These are phyloP conservation scores for Scaptomyza caliginosa DNA, from an alignment of 2,888 invertebrate genomes.

Conservation along the genomic window DNA sequence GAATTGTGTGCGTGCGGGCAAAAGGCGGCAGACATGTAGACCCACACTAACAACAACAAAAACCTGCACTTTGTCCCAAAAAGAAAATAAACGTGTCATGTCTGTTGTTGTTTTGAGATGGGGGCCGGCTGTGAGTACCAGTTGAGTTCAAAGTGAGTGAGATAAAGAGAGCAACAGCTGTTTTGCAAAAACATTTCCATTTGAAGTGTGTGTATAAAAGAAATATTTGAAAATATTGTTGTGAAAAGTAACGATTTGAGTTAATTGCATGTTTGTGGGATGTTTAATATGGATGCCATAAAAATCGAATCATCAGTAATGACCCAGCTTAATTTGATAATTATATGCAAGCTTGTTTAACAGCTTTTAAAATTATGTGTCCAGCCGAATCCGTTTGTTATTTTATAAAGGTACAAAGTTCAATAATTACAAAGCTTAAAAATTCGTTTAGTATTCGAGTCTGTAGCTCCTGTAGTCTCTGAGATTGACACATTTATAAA, in stretches of 20 bases:
- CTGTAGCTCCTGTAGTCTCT: not conserved
- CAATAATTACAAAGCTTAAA: not conserved
- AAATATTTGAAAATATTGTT: too few species aligned
- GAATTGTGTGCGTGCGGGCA: slow-evolving; percentile 43
- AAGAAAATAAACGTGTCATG: slow-evolving; percentile 39
- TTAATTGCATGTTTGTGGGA: not conserved
- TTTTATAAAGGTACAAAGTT: not conserved
- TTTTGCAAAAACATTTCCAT: slow-evolving; percentile 12
- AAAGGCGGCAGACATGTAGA: slow-evolving; percentile 30
- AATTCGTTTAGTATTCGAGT: not conserved
- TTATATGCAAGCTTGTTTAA: not conserved
- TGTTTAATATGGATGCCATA: not conserved
- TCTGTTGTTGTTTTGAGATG: slow-evolving; percentile 28
- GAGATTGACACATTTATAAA: not conserved
- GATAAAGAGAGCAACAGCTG: slow-evolving; percentile 44
- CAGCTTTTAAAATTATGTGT: not conserved
- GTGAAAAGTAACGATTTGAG: too few species aligned
- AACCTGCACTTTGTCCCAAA: slow-evolving; percentile 64
- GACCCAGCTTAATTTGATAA: not conserved
- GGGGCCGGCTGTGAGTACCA: slow-evolving; percentile 32
- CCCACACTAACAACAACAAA: slow-evolving; percentile 28
- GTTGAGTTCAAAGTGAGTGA: slow-evolving; percentile 5
- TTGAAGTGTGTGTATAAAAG: slow-evolving; percentile 6
- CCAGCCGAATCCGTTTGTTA: not conserved
- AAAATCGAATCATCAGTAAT: not conserved